Evolutionary conservation across 1,140 invertebrate species (phyloP).

Genomic region (Tribolium castaneum): DNA sequence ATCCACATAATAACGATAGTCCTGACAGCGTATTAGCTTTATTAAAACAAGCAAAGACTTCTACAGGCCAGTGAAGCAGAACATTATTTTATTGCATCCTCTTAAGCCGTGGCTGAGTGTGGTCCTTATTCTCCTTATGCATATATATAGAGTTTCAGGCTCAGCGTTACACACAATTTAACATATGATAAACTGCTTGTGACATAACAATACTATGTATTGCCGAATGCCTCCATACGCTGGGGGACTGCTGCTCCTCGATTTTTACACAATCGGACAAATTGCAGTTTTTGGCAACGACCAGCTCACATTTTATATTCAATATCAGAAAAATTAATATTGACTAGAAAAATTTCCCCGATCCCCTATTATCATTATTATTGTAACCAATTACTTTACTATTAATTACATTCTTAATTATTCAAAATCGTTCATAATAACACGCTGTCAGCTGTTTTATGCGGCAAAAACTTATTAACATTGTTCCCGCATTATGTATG

Average conservation of each 20-base stretch:
- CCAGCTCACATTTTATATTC: no score
- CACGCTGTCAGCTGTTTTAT: no score
- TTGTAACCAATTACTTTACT: no score
- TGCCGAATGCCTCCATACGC: constrained; percentile 7
- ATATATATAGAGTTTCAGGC: constrained; percentile 32
- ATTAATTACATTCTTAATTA: no score
- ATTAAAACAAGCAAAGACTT: constrained; percentile 49
- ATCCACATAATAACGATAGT: constrained; percentile 34
- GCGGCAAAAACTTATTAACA: no score
- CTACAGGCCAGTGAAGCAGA: constrained; percentile 43
- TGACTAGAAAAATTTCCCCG: no score
- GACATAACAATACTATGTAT: constrained; percentile 36
- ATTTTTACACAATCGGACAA: neutral
- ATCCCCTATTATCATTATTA: no score
- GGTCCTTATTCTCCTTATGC: constrained; percentile 42
- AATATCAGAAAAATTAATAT: no score
- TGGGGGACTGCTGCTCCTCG: neutral
- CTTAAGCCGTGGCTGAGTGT: constrained; percentile 24
- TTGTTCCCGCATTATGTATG: no score
- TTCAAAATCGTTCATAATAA: no score
- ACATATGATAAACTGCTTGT: constrained; percentile 42
- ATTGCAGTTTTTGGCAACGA: neutral
- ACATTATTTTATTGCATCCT: constrained; percentile 50
- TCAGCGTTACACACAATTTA: constrained; percentile 41
- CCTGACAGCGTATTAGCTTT: constrained; percentile 46